Conservation (phyloP, 2,113 vertebrate species). For the Aegithalos caudatus region DNA sequence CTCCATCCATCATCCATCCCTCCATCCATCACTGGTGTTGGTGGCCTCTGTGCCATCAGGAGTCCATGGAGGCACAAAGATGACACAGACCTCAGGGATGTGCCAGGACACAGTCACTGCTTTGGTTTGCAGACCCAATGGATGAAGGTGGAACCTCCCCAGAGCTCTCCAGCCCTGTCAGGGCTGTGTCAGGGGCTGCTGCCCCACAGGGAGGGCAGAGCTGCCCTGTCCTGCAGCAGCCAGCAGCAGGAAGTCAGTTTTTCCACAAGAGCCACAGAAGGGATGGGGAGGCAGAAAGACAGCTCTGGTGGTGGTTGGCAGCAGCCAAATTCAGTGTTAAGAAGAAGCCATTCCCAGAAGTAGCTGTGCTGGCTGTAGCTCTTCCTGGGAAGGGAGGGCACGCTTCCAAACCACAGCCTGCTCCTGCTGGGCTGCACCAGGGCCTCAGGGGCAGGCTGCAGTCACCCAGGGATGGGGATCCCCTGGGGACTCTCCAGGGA, state of each 20-base stretch:
- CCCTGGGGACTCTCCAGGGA: not conserved
- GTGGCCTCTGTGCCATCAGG: not conserved
- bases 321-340: not conserved
- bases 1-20: no score
- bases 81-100: rapidly evolving
- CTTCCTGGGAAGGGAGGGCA: not conserved
- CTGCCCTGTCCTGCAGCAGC: not conserved
- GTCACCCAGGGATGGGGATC: rapidly evolving
- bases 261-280: not conserved
- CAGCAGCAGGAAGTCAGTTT: not conserved
- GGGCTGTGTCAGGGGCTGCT: not conserved
- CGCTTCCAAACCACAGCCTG: not conserved
- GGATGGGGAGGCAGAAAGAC: not conserved
- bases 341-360: not conserved
- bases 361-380: not conserved
- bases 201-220: not conserved
- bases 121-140: not conserved
- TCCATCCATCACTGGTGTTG: not conserved
- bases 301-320: not conserved
- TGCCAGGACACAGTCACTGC: rapidly evolving
- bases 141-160: not conserved
- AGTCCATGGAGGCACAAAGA: not conserved
- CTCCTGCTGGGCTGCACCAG: not conserved
- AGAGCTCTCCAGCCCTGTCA: rapidly evolving
- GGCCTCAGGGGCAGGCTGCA: rapidly evolving